phyloP scores from a whole-genome alignment of 2,888 invertebrate genomes.

The Mesoligia furuncula region DNA sequence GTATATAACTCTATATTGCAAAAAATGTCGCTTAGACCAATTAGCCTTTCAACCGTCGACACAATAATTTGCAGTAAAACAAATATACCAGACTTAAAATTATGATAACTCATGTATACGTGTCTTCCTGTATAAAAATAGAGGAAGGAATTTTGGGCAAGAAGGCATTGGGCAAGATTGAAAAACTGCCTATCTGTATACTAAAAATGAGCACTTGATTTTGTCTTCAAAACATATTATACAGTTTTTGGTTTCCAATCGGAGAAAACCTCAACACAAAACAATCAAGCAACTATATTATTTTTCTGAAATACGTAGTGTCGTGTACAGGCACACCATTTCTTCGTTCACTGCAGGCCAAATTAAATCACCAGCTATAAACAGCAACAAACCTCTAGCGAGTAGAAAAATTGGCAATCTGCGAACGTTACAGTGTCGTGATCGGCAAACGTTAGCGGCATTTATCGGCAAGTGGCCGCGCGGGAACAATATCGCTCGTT shows the following conservation, averaged over 20 bases:
- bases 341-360: constrained; percentile 26
- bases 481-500: constrained; percentile 78
- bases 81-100: too few relatives aligned
- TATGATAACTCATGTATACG: too few relatives aligned
- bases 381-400: constrained; percentile 55
- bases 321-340: neutral
- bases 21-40: too few relatives aligned
- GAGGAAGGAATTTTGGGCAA: neutral
- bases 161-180: neutral
- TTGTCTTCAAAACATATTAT: neutral
- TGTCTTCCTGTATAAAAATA: neutral
- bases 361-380: constrained; percentile 51
- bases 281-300: neutral
- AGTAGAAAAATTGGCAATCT: constrained; percentile 71
- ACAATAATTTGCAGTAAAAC: too few relatives aligned
- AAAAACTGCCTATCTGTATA: neutral
- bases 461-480: constrained; percentile 77
- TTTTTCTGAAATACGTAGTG: neutral
- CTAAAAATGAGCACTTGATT: neutral
- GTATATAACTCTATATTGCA: too few relatives aligned
- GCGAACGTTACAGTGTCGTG: constrained; percentile 62
- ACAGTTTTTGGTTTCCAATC: neutral
- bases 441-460: constrained; percentile 73
- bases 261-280: neutral
- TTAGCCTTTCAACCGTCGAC: too few relatives aligned